phyloP scores from a whole-genome alignment of 1,140 invertebrate genomes.

The Drosophila tropicalis region DNA sequence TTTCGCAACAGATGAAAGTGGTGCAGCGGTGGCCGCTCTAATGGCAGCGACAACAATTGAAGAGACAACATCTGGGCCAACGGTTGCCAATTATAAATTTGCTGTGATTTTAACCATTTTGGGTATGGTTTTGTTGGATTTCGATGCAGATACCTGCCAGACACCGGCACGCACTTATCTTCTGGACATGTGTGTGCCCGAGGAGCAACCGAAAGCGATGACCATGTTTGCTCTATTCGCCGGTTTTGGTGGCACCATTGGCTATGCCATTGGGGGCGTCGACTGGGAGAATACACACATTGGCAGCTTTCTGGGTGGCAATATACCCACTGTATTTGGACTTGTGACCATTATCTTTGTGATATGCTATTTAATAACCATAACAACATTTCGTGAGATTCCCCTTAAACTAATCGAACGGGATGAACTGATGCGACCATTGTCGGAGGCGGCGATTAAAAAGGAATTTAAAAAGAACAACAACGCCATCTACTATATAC shows the following conservation, averaged over 20 bases:
- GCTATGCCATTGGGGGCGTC: slow-evolving; percentile 91
- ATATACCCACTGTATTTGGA: slow-evolving; percentile 90
- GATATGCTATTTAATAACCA: slow-evolving; percentile 86
- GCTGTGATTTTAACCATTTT: slow-evolving; percentile 91
- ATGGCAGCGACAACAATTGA: slow-evolving; percentile 4
- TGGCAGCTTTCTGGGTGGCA: slow-evolving; percentile 88
- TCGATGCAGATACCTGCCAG: slow-evolving; percentile 93
- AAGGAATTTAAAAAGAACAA: slow-evolving; percentile 82
- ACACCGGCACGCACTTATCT: slow-evolving; percentile 92
- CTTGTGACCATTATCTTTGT: slow-evolving; percentile 89
- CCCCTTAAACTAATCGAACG: slow-evolving; percentile 85
- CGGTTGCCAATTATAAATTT: slow-evolving; percentile 61
- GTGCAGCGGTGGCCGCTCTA: slow-evolving; percentile 52
- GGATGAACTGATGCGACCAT: slow-evolving; percentile 71
- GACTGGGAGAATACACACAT: slow-evolving; percentile 90
- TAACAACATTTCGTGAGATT: slow-evolving; percentile 90
- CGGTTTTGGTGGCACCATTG: slow-evolving; percentile 91
- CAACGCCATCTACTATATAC: slow-evolving; percentile 71
- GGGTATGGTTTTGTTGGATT: slow-evolving; percentile 92
- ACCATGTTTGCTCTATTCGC: slow-evolving; percentile 94
- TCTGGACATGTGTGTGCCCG: slow-evolving; percentile 90
- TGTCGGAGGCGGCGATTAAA: slow-evolving; percentile 80
- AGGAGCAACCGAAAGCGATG: slow-evolving; percentile 91
- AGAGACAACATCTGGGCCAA: slow-evolving; percentile 8
- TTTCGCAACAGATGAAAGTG: slow-evolving; percentile 13